Evolutionary conservation across 1,140 invertebrate genomes (phyloP).

Genomic region (Zaprionus camerounensis): DNA sequence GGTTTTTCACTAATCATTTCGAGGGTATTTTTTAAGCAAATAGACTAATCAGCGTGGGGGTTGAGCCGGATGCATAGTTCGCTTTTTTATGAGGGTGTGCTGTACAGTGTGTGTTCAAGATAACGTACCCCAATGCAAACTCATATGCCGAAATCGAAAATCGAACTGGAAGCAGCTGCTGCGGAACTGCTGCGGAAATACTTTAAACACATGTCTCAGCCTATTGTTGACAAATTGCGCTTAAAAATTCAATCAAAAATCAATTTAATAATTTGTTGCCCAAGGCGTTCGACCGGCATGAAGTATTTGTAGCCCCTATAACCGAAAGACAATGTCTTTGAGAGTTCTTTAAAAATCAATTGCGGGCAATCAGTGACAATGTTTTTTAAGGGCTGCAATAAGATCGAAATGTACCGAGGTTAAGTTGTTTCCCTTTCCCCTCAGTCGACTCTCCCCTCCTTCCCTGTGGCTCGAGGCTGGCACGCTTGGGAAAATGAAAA

Average conservation of each 20-base stretch:
- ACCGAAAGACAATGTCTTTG: slow-evolving; percentile 10
- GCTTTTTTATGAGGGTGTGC: slow-evolving; percentile 72
- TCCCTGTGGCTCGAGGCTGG: slow-evolving; percentile 34
- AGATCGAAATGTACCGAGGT: slow-evolving; percentile 36
- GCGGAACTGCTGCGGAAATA: not conserved
- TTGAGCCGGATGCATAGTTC: slow-evolving; percentile 64
- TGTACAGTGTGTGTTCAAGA: slow-evolving; percentile 3
- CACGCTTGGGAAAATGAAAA: slow-evolving; percentile 54
- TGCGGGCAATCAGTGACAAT: slow-evolving; percentile 55
- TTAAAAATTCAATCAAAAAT: slow-evolving; percentile 59
- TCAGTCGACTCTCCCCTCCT: not conserved
- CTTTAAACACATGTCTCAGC: slow-evolving; percentile 2
- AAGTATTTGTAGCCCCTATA: slow-evolving; percentile 57
- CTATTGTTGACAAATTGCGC: slow-evolving; percentile 73
- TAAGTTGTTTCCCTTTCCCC: not conserved
- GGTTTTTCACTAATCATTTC: slow-evolving; percentile 52
- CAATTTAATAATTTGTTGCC: slow-evolving; percentile 63
- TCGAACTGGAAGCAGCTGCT: slow-evolving; percentile 12
- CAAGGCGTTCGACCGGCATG: slow-evolving; percentile 72
- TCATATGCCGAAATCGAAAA: not conserved
- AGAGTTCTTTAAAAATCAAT: slow-evolving; percentile 45
- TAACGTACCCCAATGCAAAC: slow-evolving; percentile 11
- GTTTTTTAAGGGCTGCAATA: slow-evolving; percentile 55
- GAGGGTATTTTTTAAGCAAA: slow-evolving; percentile 68
- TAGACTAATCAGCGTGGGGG: slow-evolving; percentile 72